These are phyloP conservation scores for Meteorus colon DNA, from an alignment of 2,888 invertebrate species.

Conservation along the genomic window DNA sequence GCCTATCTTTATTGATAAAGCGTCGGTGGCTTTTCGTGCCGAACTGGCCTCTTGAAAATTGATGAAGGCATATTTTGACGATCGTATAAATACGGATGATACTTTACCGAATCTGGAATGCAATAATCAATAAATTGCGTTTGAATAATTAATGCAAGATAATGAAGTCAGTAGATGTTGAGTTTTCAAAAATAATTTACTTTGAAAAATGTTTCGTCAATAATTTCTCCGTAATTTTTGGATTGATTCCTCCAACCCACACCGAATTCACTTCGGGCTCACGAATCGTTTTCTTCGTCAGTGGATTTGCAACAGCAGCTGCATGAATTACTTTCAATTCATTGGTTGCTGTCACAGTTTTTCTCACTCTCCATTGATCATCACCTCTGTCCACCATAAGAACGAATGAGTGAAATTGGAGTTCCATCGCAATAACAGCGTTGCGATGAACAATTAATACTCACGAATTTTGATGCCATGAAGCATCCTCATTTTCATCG, in stretches of 20 bases:
- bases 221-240: conserved; percentile 30
- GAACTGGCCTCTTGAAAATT: conserved; percentile 42
- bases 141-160: conserved; percentile 9
- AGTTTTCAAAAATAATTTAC: conserved; percentile 28
- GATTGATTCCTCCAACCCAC: conserved; percentile 46
- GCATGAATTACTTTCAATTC: conserved; percentile 45
- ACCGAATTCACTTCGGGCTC: conserved; percentile 45
- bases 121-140: conserved; percentile 2
- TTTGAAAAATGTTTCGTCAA: conserved; percentile 44
- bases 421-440: background rate
- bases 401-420: background rate
- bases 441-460: background rate
- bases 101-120: conserved; percentile 49
- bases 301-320: conserved; percentile 15
- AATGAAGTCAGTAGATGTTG: background rate
- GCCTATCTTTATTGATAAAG: conserved; percentile 39
- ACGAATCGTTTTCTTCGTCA: background rate
- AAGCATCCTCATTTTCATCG: background rate
- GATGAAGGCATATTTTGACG: conserved; percentile 43
- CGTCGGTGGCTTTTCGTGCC: conserved; percentile 43
- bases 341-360: background rate
- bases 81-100: conserved; percentile 12
- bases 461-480: conserved; percentile 14
- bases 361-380: background rate
- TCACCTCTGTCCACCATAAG: background rate